Base-by-base conservation (phyloP, 2,113 vertebrate genomes). In the Aldabrachelys gigantea region DNA sequence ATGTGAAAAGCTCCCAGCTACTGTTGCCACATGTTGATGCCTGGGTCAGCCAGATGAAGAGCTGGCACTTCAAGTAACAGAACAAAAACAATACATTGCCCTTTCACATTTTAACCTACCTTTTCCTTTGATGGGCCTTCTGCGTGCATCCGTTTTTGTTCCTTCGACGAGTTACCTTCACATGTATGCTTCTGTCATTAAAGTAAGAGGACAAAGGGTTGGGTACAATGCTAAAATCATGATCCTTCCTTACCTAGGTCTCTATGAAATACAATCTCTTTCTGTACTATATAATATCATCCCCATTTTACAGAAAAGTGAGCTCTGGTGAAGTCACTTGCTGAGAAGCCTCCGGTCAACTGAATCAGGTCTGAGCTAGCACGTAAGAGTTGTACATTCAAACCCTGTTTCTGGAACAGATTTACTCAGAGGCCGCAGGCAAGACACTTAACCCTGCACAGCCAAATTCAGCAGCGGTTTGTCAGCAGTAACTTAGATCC, bases 151-250 rank as follows among this genome's bases (percentile, higher is more conserved):
- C 3, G 24, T 1, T 90, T 97, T 87, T 95, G 97, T 41, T 96
- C 96, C 82, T 90, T 94, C 56, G 75, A 44, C 5, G 85, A 90
- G 87, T 0, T 85, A 50, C 84, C 89, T 86, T 94, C 93, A 94
- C 98, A 98, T 1, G 81, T 95, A 80, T 98, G 98, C 52, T 96
- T 97, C 98, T 98, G 95, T 12, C 83, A 80, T 86, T 44, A 78
- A 87, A 92, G 89, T 12, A 89, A 82, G 50, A 41, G 85, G 35
- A 44, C 13, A 84, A 90, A 1, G 44, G 75, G 16, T 2, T 22
- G n/a, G 57, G 57, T 1, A 3, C 9, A 1, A 65, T 13, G 53
- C 75, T 72, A 57, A 91, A 91, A 92, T 24, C 2, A 8, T 0
- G 19, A 38, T 49, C 10, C 16, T 21, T 35, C 22, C 57, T 91